A percentile compares a stretch with the other conserved stretches of the same genome.
phyloP scores from a whole-genome alignment of 2,797 vertebrate species.

The Mastacembelus armatus region DNA sequence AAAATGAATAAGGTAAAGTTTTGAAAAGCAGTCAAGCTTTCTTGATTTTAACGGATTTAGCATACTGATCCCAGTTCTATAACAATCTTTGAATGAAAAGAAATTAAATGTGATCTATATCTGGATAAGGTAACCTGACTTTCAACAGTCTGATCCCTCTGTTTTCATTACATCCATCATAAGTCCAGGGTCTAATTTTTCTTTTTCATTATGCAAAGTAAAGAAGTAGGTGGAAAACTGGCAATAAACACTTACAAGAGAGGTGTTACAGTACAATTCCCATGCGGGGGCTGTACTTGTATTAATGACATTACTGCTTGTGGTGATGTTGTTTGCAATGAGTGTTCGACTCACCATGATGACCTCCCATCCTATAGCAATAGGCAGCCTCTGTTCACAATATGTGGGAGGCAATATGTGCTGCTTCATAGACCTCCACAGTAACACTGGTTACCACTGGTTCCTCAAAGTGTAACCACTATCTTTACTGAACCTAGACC shows the following conservation, averaged over 20 bases:
- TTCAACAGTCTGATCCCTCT: neutral
- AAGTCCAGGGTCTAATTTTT: no score
- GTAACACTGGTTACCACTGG: no score
- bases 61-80: neutral
- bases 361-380: no score
- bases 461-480: no score
- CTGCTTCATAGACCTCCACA: no score
- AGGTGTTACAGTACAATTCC: neutral
- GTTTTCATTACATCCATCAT: neutral
- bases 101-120: constrained; percentile 14
- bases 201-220: constrained; percentile 12
- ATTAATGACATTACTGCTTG: no score
- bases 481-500: no score
- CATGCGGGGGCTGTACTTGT: constrained; percentile 6
- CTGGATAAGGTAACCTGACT: constrained; percentile 19
- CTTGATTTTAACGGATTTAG: constrained; percentile 1
- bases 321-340: no score
- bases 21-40: neutral
- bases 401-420: no score
- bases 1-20: neutral
- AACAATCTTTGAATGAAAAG: neutral
- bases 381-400: no score
- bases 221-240: constrained; percentile 11
- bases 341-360: no score
- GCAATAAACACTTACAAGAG: neutral